Evolutionary conservation across 2,113 vertebrate genomes (phyloP), one percentile per base, ranked within the genome.

Genomic region (Brachirus orientalis): DNA sequence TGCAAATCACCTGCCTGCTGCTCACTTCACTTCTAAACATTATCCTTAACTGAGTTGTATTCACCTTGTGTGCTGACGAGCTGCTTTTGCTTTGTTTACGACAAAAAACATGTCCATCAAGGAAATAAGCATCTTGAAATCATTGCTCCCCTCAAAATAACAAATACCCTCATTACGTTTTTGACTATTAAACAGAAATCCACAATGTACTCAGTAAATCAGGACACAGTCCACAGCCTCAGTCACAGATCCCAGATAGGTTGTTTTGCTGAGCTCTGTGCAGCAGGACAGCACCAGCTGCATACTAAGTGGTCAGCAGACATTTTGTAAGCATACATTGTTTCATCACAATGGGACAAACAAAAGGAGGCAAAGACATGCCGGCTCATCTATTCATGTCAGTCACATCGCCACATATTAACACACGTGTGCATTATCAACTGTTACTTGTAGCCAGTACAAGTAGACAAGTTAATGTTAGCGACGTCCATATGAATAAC

Each of bases 111-210:
- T 28, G 28, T 28, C 28, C 28, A 28, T 28, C 28, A 28, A 28
- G 28, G 6, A 28, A 28, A 28, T 28, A 28, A 28, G 28, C 28
- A 28, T 28, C 28, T 28, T 28, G 28, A 8, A 38, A 10, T 38
- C 10, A 38, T 38, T 38, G 10, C 37, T 38, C 4, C 8, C 8
- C 10, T 38, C 10, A 33, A 50, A 72, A 66, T 20, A 43, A 61
- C 19, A 41, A 51, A 44, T 8, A 57, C 40, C 18, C 38, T 7
- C 22, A n/a, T 33, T 8, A 35, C 45, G 47, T 41, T 22, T 45
- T 45, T 48, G 18, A 41, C 66, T 63, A 77, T 59, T 35, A 51
- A 66, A 62, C 67, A 78, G 55, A 81, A 57, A 69, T 44, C 50
- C 43, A 53, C 50, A 52, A 46, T 51, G 55, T 8, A 1, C n/a